These are phyloP conservation scores for Himalopsyche anomala DNA, from an alignment of 2,888 invertebrate species.

Conservation along the genomic window DNA sequence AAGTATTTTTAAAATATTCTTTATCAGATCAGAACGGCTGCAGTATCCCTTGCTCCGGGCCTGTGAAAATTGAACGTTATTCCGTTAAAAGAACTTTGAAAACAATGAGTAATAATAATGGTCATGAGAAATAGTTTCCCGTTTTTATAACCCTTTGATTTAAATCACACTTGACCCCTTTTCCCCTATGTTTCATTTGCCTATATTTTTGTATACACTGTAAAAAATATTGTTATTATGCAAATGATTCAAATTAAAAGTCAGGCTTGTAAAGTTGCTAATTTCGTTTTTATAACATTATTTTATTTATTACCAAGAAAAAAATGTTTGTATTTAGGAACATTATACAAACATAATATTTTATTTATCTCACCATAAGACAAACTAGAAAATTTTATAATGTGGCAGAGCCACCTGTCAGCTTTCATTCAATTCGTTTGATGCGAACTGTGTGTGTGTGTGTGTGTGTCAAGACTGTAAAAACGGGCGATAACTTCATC, in stretches of 20 bases:
- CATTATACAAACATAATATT: too few species aligned
- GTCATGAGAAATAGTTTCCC: conserved; percentile 10
- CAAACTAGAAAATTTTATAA: too few species aligned
- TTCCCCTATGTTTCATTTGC: not conserved
- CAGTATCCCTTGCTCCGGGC: not conserved
- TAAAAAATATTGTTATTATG: not conserved
- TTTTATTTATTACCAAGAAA: too few species aligned
- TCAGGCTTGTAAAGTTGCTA: not conserved
- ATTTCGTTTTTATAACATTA: not conserved
- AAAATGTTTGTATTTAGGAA: too few species aligned
- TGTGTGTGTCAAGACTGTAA: too few species aligned
- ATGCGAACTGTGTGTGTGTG: too few species aligned
- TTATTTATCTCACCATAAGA: too few species aligned
- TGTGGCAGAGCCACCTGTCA: too few species aligned
- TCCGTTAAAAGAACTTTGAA: not conserved
- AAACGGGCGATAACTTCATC: too few species aligned
- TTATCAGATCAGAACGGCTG: too few species aligned
- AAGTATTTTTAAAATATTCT: too few species aligned
- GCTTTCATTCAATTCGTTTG: too few species aligned
- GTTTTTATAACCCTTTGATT: conserved; percentile 9
- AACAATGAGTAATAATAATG: not conserved
- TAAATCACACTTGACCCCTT: conserved; percentile 2
- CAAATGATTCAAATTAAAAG: not conserved
- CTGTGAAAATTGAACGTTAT: not conserved
- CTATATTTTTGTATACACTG: not conserved